phyloP scores from a whole-genome alignment of 2,113 vertebrate species.

The Ivindomyrus marchei region DNA sequence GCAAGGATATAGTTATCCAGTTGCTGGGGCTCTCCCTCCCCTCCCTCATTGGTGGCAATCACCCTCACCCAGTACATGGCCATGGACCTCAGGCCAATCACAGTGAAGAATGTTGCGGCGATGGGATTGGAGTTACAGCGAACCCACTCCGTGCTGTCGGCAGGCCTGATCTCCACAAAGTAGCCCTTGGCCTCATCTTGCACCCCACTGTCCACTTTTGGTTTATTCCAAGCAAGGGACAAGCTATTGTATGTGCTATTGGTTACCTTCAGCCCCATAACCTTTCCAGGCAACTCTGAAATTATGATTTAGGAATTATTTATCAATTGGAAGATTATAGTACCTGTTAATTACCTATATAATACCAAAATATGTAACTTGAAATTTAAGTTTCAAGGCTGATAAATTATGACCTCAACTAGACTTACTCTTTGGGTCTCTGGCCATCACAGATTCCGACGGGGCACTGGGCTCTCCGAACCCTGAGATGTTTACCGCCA shows the following conservation, averaged over 20 bases:
- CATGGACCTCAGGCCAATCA: conserved; percentile 67
- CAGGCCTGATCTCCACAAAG: conserved; percentile 69
- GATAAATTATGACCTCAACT: neutral
- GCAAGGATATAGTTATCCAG: conserved; percentile 58
- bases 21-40: conserved; percentile 55
- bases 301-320: conserved; percentile 17
- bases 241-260: conserved; percentile 64
- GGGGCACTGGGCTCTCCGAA: conserved; percentile 67
- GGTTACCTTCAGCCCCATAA: conserved; percentile 68
- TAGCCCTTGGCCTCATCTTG: conserved; percentile 67
- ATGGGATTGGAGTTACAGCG: conserved; percentile 63
- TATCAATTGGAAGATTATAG: neutral
- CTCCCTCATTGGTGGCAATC: conserved; percentile 61
- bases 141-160: conserved; percentile 63
- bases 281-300: conserved; percentile 69
- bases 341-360: neutral
- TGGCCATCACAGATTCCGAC: conserved; percentile 61
- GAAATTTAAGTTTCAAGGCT: neutral
- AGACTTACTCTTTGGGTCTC: conserved; percentile 71
- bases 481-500: conserved; percentile 72
- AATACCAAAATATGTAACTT: neutral
- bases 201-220: conserved; percentile 53
- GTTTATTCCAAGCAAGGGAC: conserved; percentile 69
- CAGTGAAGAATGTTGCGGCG: conserved; percentile 54
- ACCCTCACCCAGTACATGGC: conserved; percentile 68